Conservation (phyloP, 2,888 invertebrate species). For the Gisinianus flammeolus region DNA sequence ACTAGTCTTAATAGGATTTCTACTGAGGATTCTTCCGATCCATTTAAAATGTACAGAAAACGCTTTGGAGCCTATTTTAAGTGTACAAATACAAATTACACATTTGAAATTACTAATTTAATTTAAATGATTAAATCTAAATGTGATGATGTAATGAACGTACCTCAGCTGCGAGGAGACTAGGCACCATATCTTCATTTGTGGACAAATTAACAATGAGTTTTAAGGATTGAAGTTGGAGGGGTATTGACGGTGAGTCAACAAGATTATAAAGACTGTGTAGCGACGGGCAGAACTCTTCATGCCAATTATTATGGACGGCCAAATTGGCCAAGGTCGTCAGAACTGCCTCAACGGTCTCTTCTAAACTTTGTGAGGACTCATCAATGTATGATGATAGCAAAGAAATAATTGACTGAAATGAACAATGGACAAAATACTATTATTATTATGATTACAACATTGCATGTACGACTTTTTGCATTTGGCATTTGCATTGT, state of each 20-base stretch:
- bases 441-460: background rate
- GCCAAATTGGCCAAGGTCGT: constrained; percentile 65
- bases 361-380: constrained; percentile 60
- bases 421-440: constrained; percentile 27
- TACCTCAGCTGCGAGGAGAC: constrained; percentile 68
- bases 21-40: constrained; percentile 60
- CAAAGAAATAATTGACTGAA: constrained; percentile 64
- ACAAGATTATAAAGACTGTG: constrained; percentile 64
- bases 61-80: constrained; percentile 64
- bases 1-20: constrained; percentile 64
- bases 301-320: constrained; percentile 63
- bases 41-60: constrained; percentile 63
- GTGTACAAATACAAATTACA: constrained; percentile 1
- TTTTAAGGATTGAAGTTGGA: constrained; percentile 66
- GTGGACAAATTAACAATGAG: constrained; percentile 68
- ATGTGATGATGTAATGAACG: too few relatives aligned
- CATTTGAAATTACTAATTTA: background rate
- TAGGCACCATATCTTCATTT: constrained; percentile 67
- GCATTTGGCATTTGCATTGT: too few relatives aligned
- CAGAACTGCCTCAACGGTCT: constrained; percentile 64
- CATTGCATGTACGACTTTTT: background rate
- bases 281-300: constrained; percentile 64
- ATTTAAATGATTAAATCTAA: background rate
- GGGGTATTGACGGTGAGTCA: constrained; percentile 62
- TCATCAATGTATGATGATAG: constrained; percentile 62